Evolutionary conservation across 1,140 invertebrate genomes (phyloP), one percentile per base, ranked within the genome.

Genomic region (Chironomus tepperi): DNA sequence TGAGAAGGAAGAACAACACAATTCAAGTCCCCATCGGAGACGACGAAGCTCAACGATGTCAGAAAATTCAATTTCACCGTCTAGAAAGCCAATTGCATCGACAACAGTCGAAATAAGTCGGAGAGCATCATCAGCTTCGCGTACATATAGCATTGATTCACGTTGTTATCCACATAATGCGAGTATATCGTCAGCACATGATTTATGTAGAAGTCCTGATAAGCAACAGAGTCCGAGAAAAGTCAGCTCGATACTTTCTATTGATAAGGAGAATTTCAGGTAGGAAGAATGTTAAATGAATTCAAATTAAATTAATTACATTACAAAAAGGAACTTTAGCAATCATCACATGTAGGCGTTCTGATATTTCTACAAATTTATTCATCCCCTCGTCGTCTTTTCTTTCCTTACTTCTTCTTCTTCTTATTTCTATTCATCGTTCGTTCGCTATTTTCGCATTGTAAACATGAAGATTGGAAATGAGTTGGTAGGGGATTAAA

Each of bases 1-100:
- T 16, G 87, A 88, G 7, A 88, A 89, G 75, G 88, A 90, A 75
- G 87, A 87, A 67, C 47, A 15, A 16, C 67, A 75, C 21, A 70
- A 16, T 70, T 16, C 65, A 18, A 18, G 18, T 18, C 65, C n/a
- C 18, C n/a, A n/a, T 7, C 42, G 24, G 24, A 43, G 43, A 73
- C 70, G 74, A 42, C 79, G 80, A 74, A 81, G 81, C 74, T 82
- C 81, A 3, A 82, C 81, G 10, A 78, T 80, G 78, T 82, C 81
- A 24, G 81, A 82, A 47, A 79, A 79, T 15, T 82, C 81, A 21
- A 81, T 79, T 73, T 80, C 80, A 74, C 80, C 79, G 77, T 81
- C 81, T 81, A 79, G 80, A 57, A 57, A 57, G n/a, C 10, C 47
- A 57, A 57, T 57, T 34, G 24, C 80, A 79, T 77, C 78, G 77